Conservation (phyloP, 1,140 invertebrate genomes). For the Rhopalosiphum maidis region DNA sequence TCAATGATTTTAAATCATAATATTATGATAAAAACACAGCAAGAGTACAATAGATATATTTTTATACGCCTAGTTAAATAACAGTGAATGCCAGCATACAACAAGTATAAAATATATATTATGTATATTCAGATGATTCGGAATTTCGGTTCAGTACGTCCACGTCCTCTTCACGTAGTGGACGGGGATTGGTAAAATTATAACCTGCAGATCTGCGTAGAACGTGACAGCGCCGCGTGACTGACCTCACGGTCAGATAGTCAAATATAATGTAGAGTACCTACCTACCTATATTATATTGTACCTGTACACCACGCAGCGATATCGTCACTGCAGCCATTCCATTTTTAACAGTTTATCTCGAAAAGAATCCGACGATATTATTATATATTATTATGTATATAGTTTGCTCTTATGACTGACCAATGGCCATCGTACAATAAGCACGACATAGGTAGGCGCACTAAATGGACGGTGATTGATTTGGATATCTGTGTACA, state of each 20-base stretch:
- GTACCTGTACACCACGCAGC: neutral
- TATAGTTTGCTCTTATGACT: neutral
- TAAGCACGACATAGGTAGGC: neutral
- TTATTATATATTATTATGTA: neutral
- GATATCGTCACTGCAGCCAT: too few species aligned
- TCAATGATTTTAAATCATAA: too few species aligned
- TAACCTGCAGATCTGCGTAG: neutral
- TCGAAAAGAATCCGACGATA: neutral
- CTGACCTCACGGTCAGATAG: constrained; percentile 6
- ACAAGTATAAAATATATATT: neutral
- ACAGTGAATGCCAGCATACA: neutral
- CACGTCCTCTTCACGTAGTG: neutral
- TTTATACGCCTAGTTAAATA: neutral
- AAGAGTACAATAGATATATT: too few species aligned
- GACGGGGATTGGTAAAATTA: constrained; percentile 22
- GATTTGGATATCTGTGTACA: neutral
- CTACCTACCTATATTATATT: neutral
- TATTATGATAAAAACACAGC: too few species aligned
- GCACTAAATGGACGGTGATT: neutral
- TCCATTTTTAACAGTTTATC: constrained; percentile 8
- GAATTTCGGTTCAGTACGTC: constrained; percentile 36
- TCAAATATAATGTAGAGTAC: neutral
- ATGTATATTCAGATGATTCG: neutral
- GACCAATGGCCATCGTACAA: neutral
- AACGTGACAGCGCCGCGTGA: constrained; percentile 41